A percentile compares a stretch with the other conserved stretches of the same genome.
Conservation (phyloP, 2,113 vertebrate genomes). For the Toxotes chatareus region DNA sequence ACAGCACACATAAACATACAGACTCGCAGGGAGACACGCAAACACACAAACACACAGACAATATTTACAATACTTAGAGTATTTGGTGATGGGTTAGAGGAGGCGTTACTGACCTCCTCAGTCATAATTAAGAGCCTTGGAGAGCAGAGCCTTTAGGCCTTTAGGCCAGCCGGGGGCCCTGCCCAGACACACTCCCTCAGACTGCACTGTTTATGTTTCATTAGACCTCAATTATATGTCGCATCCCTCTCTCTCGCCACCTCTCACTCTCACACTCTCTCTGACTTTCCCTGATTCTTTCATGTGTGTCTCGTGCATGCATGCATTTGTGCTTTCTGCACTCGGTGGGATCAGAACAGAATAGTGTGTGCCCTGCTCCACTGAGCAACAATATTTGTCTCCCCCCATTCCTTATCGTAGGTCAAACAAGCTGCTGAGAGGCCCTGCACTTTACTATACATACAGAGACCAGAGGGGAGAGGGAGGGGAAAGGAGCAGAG, state of each 20-base stretch:
- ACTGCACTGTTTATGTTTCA: conserved; percentile 80
- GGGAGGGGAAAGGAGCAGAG: not conserved
- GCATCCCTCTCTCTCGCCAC: conserved; percentile 60
- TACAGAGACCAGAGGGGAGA: conserved; percentile 20
- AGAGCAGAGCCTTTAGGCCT: conserved; percentile 74
- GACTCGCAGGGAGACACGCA: conserved; percentile 31
- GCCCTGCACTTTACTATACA: conserved; percentile 47
- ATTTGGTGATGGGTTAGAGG: conserved; percentile 71
- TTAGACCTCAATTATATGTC: conserved; percentile 80
- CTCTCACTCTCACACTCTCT: conserved; percentile 42
- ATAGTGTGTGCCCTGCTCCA: conserved; percentile 45
- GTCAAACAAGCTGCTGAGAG: conserved; percentile 71
- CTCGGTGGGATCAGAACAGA: conserved; percentile 32
- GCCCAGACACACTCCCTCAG: conserved; percentile 79
- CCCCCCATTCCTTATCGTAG: conserved; percentile 51
- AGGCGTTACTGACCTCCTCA: conserved; percentile 74
- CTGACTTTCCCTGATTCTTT: conserved; percentile 48
- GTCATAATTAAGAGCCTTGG: conserved; percentile 81
- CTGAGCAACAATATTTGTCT: conserved; percentile 49
- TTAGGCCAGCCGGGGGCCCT: conserved; percentile 67
- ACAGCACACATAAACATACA: conserved; percentile 46
- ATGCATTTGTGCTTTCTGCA: conserved; percentile 16
- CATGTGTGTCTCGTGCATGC: conserved; percentile 15
- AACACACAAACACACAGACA: conserved; percentile 64
- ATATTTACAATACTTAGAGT: conserved; percentile 72